phyloP scores from a whole-genome alignment of 2,888 invertebrate species.

The Tenthredo scrophulariae region DNA sequence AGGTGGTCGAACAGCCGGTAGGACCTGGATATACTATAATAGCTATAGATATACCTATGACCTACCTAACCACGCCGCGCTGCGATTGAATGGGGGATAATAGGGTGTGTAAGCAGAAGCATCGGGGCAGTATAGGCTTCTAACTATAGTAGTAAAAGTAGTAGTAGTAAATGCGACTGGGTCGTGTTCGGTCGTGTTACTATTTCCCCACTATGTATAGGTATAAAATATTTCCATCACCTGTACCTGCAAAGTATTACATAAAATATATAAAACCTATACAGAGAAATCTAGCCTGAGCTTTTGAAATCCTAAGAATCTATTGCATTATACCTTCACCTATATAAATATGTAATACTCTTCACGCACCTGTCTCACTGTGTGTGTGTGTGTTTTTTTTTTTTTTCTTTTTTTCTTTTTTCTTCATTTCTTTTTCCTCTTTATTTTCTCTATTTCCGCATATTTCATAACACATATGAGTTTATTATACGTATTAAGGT shows the following conservation, averaged over 20 bases:
- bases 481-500: not conserved
- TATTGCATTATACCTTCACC: too few species aligned
- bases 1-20: not conserved
- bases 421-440: too few species aligned
- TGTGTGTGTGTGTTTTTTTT: too few species aligned
- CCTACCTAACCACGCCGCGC: not conserved
- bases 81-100: conserved; percentile 32
- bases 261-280: not conserved
- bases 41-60: not conserved
- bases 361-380: not conserved
- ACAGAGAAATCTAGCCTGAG: not conserved
- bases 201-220: not conserved
- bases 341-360: not conserved
- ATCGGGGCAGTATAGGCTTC: not conserved
- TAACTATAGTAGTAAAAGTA: not conserved
- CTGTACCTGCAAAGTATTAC: not conserved
- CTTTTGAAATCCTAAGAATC: too few species aligned
- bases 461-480: not conserved
- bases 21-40: not conserved
- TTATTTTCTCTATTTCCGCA: not conserved
- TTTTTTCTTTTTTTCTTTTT: not conserved
- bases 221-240: not conserved
- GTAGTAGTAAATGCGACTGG: conserved; percentile 4
- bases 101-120: not conserved
- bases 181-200: conserved; percentile 4